phyloP scores from a whole-genome alignment of 2,113 vertebrate species.

The Prolemur simus region DNA sequence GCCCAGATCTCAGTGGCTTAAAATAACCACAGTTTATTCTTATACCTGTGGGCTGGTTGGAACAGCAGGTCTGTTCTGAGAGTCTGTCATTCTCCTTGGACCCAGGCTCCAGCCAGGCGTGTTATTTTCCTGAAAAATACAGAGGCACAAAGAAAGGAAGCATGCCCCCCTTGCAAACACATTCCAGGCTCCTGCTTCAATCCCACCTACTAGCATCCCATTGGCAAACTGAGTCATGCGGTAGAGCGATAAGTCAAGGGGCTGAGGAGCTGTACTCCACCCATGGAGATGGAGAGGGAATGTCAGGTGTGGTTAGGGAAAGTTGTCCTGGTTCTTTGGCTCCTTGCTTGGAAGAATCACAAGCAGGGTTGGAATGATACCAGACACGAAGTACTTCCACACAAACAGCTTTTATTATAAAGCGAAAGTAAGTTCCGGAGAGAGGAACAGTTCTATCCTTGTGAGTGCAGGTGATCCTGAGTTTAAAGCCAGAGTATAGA shows the following conservation, averaged over 20 bases:
- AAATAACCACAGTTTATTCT: not conserved
- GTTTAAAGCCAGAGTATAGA: no score
- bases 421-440: no score
- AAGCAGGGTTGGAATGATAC: no score
- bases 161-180: not conserved
- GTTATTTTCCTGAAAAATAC: not conserved
- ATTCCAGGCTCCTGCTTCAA: not conserved
- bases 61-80: not conserved
- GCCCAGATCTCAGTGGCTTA: not conserved
- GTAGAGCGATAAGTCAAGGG: not conserved
- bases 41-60: not conserved
- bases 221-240: not conserved
- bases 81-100: not conserved
- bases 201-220: not conserved
- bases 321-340: no score
- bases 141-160: not conserved
- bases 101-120: not conserved
- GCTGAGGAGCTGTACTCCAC: no score
- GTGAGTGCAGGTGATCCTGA: no score
- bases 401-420: no score
- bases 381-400: no score
- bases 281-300: not conserved
- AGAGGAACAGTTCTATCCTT: no score
- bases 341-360: no score
- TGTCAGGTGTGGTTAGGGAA: no score